A percentile compares a stretch with the other conserved stretches of the same genome.
These are phyloP conservation scores for Vollenhovia emeryi DNA, from an alignment of 1,140 invertebrate genomes.

Conservation along the genomic window DNA sequence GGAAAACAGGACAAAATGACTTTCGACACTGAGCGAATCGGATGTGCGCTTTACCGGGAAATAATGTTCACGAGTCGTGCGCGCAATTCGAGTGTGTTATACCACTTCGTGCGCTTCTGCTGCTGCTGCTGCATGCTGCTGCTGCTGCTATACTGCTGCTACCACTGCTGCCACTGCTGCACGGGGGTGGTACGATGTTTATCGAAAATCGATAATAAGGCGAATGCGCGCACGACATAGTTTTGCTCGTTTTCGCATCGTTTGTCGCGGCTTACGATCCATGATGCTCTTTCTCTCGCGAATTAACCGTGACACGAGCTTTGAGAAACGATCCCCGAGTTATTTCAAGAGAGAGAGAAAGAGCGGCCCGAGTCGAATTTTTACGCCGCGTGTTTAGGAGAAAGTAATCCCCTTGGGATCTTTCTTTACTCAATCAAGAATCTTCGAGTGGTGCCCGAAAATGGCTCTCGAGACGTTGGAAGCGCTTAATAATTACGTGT, in stretches of 20 bases:
- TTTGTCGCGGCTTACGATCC: constrained; percentile 48
- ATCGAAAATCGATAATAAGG: constrained; percentile 61
- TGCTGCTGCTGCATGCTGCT: background rate
- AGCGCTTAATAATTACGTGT: background rate
- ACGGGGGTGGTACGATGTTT: constrained; percentile 32
- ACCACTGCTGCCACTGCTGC: background rate
- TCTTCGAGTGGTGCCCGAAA: background rate
- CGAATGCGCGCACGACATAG: constrained; percentile 34
- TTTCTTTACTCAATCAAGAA: background rate
- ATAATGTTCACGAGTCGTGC: constrained; percentile 33
- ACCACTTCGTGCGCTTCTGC: background rate
- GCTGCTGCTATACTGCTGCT: background rate
- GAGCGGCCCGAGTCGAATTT: constrained; percentile 16
- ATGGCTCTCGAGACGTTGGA: background rate
- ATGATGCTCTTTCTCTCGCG: constrained; percentile 20
- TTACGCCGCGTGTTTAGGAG: background rate
- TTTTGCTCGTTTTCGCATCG: constrained; percentile 53
- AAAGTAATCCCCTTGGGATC: background rate
- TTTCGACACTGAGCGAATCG: constrained; percentile 43
- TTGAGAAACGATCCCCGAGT: constrained; percentile 28
- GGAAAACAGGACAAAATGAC: constrained; percentile 39
- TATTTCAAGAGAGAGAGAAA: constrained; percentile 19
- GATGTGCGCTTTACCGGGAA: constrained; percentile 47
- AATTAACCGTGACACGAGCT: constrained; percentile 32
- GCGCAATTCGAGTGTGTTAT: constrained; percentile 33